Conservation (phyloP, 2,888 invertebrate genomes). For the Aquatica leii region DNA sequence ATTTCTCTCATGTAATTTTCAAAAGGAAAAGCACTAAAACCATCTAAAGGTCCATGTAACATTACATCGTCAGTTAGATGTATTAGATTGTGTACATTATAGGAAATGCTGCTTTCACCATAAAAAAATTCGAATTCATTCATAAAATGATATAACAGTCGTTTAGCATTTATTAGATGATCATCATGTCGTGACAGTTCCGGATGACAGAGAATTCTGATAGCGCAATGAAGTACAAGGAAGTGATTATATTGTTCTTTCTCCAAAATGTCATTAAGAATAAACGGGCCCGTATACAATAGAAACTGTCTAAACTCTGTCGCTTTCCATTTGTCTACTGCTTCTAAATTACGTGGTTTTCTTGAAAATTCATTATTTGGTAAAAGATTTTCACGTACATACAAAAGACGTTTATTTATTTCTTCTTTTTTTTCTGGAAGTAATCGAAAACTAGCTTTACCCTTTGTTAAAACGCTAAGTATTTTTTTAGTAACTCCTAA, state of each 20-base stretch:
- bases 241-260: background rate
- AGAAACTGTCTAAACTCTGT: background rate
- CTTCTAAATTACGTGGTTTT: background rate
- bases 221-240: background rate
- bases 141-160: background rate
- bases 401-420: background rate
- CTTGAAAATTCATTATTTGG: conserved; percentile 6
- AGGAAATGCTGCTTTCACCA: background rate
- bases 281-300: background rate
- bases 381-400: background rate
- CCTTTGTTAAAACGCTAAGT: background rate
- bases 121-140: conserved; percentile 2
- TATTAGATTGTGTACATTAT: background rate
- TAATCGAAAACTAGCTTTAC: background rate
- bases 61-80: conserved; percentile 1
- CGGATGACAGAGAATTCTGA: background rate
- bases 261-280: background rate
- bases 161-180: background rate
- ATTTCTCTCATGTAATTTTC: background rate
- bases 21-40: conserved; percentile 1
- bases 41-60: too few relatives aligned
- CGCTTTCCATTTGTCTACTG: conserved; percentile 7
- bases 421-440: background rate
- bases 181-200: too few relatives aligned
- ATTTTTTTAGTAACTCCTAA: background rate